phyloP scores from a whole-genome alignment of 2,888 invertebrate species.

The Malthinus flaveolus region DNA sequence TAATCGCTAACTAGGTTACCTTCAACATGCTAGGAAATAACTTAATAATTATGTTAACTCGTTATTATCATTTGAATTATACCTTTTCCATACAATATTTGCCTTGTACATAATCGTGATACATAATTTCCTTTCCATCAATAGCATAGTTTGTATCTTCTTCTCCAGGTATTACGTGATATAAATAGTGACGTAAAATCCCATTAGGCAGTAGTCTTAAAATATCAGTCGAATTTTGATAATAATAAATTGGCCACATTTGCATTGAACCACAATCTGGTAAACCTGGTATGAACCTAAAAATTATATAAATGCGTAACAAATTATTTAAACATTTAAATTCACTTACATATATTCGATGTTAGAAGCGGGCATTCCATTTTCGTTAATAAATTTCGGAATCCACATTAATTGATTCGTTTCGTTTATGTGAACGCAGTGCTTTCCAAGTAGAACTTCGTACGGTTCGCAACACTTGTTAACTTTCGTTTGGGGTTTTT shows the following conservation, averaged over 20 bases:
- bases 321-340: too few species aligned
- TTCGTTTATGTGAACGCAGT: conserved; percentile 66
- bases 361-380: conserved; percentile 60
- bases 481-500: conserved; percentile 53
- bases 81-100: conserved; percentile 85
- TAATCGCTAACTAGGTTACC: conserved; percentile 65
- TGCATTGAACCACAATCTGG: conserved; percentile 74
- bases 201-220: conserved; percentile 71
- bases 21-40: conserved; percentile 55
- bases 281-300: conserved; percentile 64
- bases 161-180: conserved; percentile 57
- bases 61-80: conserved; percentile 32
- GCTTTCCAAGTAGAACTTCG: conserved; percentile 69
- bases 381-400: conserved; percentile 68
- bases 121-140: conserved; percentile 58
- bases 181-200: conserved; percentile 72
- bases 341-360: conserved; percentile 55
- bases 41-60: background rate
- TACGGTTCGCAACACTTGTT: conserved; percentile 80
- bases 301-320: too few species aligned
- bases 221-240: conserved; percentile 62
- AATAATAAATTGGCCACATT: conserved; percentile 69
- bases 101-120: conserved; percentile 72
- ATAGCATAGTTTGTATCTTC: conserved; percentile 52
- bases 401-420: conserved; percentile 63